These are phyloP conservation scores for Aegotheles bennettii DNA, from an alignment of 2,113 vertebrate species.

Conservation along the genomic window DNA sequence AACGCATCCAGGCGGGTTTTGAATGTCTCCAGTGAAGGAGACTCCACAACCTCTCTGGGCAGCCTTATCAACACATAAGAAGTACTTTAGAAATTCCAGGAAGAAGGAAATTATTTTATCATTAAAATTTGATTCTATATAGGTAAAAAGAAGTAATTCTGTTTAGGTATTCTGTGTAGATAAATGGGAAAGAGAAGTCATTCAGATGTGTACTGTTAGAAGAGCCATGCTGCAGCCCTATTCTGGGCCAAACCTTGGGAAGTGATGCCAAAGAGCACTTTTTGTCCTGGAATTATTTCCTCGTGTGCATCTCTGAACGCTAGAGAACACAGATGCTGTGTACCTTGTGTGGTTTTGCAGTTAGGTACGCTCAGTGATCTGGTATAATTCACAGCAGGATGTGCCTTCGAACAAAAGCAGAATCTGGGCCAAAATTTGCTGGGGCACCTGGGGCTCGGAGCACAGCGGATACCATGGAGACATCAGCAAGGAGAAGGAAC, in stretches of 20 bases:
- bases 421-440: neutral
- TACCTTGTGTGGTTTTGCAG: neutral
- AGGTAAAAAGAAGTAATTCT: neutral
- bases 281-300: neutral
- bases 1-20: no score
- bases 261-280: neutral
- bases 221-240: neutral
- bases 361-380: neutral
- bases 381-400: neutral
- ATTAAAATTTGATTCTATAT: neutral
- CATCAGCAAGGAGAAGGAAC: neutral
- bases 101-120: neutral
- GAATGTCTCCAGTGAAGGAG: no score
- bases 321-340: neutral
- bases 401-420: neutral
- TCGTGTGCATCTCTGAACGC: neutral
- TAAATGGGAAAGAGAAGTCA: neutral
- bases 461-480: neutral
- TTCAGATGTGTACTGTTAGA: neutral
- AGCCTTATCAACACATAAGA: fast-evolving
- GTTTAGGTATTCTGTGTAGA: neutral
- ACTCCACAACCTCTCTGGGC: no score
- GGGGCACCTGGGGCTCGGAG: neutral
- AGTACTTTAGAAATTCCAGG: neutral
- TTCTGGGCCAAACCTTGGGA: neutral